Evolutionary conservation across 2,888 invertebrate genomes (phyloP).

Genomic region (Coelinius sp.): DNA sequence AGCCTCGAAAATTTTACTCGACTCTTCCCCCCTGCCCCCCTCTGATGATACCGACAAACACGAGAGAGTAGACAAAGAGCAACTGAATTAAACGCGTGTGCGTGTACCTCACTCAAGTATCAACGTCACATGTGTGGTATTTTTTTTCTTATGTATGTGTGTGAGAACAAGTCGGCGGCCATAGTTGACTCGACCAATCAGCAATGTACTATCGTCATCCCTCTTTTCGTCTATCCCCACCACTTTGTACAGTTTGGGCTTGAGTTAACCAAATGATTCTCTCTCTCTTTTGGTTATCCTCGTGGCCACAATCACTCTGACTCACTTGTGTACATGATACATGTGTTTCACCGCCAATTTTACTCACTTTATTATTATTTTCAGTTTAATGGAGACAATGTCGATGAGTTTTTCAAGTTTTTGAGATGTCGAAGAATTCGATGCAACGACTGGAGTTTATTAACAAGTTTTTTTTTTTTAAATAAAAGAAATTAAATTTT

Average conservation of each 20-base stretch:
- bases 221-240: constrained; percentile 33
- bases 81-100: constrained; percentile 43
- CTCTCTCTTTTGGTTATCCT: constrained; percentile 19
- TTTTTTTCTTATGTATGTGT: constrained; percentile 45
- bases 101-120: constrained; percentile 42
- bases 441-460: too few relatives aligned
- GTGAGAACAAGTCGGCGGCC: constrained; percentile 59
- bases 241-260: constrained; percentile 30
- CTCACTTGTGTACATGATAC: too few relatives aligned
- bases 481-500: not conserved
- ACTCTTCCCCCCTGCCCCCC: not conserved
- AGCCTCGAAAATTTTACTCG: not conserved
- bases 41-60: not conserved
- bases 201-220: constrained; percentile 45
- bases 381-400: too few relatives aligned
- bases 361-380: too few relatives aligned
- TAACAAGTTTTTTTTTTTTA: not conserved
- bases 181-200: constrained; percentile 61
- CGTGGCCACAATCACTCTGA: not conserved
- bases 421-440: too few relatives aligned
- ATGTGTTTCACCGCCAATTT: too few relatives aligned
- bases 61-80: not conserved
- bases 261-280: too few relatives aligned
- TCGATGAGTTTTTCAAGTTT: too few relatives aligned
- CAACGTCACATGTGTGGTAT: not conserved